A percentile compares a stretch with the other conserved stretches of the same genome.
Conservation (phyloP, 2,797 vertebrate genomes). For the Hydrolagus colliei region DNA sequence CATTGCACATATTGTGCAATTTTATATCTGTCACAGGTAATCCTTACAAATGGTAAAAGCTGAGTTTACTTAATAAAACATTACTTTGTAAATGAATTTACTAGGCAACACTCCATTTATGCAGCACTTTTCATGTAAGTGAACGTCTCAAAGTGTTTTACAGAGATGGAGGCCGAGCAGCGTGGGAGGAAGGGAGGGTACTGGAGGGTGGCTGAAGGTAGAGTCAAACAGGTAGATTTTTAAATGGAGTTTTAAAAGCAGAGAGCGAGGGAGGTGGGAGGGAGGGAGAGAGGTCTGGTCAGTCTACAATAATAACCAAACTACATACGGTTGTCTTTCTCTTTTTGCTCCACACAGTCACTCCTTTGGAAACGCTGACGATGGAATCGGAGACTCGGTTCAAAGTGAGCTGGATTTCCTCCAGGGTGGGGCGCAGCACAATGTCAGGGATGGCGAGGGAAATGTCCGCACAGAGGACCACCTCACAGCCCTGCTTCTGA, state of each 20-base stretch:
- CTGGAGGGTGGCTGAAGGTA: no score
- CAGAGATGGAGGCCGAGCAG: no score
- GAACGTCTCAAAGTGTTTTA: no score
- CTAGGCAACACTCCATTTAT: no score
- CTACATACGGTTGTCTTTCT: slow-evolving; percentile 67
- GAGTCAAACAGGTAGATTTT: no score
- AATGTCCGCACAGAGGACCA: slow-evolving; percentile 45
- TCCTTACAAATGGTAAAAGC: background rate
- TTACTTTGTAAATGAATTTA: no score
- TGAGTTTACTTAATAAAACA: background rate
- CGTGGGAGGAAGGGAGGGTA: no score
- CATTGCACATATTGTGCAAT: no score
- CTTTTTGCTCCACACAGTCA: slow-evolving; percentile 79
- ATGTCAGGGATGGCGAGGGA: slow-evolving; percentile 78
- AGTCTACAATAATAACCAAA: slow-evolving; percentile 10
- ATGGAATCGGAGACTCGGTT: slow-evolving; percentile 71
- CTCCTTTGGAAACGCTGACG: slow-evolving; percentile 73
- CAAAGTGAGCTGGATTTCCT: slow-evolving; percentile 78
- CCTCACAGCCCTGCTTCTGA: background rate
- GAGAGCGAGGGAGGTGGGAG: no score
- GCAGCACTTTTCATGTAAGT: no score
- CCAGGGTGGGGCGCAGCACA: slow-evolving; percentile 68
- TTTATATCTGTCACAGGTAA: background rate
- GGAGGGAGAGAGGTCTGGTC: no score
- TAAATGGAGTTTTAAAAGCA: no score